Percentiles rank a stretch among this genome's conserved stretches.
Evolutionary conservation across 2,113 vertebrate genomes (phyloP).

Genomic region (Nothobranchius kuhntae): DNA sequence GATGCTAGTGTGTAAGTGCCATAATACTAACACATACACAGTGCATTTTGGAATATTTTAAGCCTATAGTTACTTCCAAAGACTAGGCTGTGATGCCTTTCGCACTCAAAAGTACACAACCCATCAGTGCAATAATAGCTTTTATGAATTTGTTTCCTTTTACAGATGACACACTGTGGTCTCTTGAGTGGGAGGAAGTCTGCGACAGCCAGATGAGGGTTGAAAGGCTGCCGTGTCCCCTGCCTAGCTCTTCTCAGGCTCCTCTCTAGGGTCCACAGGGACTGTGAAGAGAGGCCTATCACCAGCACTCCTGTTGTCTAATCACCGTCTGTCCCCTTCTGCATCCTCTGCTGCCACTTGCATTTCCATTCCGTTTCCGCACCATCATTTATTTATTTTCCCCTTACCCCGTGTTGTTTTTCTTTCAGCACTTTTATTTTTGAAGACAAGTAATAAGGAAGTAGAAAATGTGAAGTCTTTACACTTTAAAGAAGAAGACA

Average conservation of each 20-base stretch:
- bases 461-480: conserved; percentile 45
- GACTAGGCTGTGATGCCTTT: conserved; percentile 48
- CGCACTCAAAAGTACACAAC: conserved; percentile 63
- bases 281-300: conserved; percentile 63
- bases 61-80: conserved; percentile 18
- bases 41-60: not conserved
- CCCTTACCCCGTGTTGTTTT: conserved; percentile 44
- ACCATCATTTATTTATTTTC: conserved; percentile 77
- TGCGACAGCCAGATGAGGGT: conserved; percentile 73
- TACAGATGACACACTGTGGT: conserved; percentile 35
- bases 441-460: conserved; percentile 52
- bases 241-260: conserved; percentile 68
- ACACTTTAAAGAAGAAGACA: conserved; percentile 27
- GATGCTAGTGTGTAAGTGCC: too few species aligned
- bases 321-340: conserved; percentile 60
- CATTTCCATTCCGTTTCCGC: conserved; percentile 63
- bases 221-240: conserved; percentile 80
- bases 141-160: conserved; percentile 61
- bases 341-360: conserved; percentile 48
- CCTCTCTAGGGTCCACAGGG: conserved; percentile 69
- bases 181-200: conserved; percentile 74
- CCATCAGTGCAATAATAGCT: conserved; percentile 76
- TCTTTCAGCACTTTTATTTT: conserved; percentile 56
- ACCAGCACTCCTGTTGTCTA: conserved; percentile 53
- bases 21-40: not conserved